Evolutionary conservation across 2,888 invertebrate genomes (phyloP), one percentile per base, ranked within the genome.

Genomic region (Macrosoma leucophasiata): DNA sequence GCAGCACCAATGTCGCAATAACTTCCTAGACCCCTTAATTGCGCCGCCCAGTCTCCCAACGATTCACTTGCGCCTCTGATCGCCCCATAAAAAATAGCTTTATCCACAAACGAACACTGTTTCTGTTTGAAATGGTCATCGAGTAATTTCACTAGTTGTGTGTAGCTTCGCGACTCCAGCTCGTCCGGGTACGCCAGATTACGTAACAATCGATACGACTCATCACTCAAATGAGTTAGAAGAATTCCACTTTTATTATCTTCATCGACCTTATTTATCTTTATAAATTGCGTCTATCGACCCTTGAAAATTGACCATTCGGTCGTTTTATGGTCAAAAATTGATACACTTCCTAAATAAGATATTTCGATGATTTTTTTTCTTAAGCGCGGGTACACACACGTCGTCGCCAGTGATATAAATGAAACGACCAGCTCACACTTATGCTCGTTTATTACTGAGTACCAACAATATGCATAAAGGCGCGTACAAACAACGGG

Each of bases 1-100:
- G 40, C 43, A 10, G 33, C 15, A 15, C 44, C 47, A 36, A 47
- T 43, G 6, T 43, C 34, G 28, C 46, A 44, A 20, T 40, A 33
- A 12, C 32, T 41, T 20, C 39, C 8, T 25, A 34, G 24, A 27
- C 38, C 29, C 9, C 41, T 20, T 12, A 40, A 17, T 32, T 36
- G 33, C 29, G 36, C 39, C 12, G 36, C 41, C 32, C 39, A 39
- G 10, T 36, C 39, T 20, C 36, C 29, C 4, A 44, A 29, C 3
- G 18, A 27, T 30, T 45, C 41, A 23, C 38, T 39, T 30, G 29
- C 17, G 13, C 17, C 20, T 14, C 8, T 29, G 14, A 17, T 45
- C 18, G 29, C 40, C 12, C 29, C 28, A 25, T 37, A 39, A 13
- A 44, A 38, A 5, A 27, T 34, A 4, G 35, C 35, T 13, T 36